Conservation (phyloP, 2,888 invertebrate genomes). For the Mimachlamys varia region DNA sequence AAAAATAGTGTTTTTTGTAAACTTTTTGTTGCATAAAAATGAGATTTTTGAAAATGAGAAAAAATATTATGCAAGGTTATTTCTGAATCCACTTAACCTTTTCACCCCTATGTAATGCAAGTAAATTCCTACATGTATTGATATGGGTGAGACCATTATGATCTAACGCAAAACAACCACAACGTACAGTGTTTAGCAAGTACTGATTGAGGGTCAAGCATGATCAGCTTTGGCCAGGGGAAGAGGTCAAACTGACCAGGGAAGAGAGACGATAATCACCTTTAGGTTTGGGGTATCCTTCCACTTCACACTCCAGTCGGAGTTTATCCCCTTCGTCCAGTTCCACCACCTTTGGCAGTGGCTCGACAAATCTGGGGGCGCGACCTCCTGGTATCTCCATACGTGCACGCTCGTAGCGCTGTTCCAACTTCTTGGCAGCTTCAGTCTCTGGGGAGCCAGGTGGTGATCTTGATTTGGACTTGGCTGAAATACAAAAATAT, state of each 20-base stretch:
- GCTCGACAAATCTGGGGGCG: conserved; percentile 72
- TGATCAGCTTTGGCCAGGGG: too few species aligned
- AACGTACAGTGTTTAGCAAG: too few species aligned
- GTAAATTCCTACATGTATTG: too few species aligned
- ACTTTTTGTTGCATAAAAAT: too few species aligned
- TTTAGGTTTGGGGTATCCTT: conserved; percentile 76
- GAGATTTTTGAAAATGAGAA: too few species aligned
- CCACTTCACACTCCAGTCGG: conserved; percentile 74
- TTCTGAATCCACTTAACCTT: too few species aligned
- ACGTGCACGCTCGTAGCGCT: conserved; percentile 50
- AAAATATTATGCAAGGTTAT: too few species aligned
- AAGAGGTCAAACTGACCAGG: neutral
- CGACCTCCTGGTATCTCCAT: conserved; percentile 62
- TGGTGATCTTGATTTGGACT: conserved; percentile 59
- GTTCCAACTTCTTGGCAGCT: conserved; percentile 46
- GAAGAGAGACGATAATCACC: conserved; percentile 63
- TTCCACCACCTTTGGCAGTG: conserved; percentile 74
- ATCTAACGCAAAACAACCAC: too few species aligned
- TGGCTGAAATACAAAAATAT: conserved; percentile 49
- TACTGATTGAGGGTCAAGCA: too few species aligned
- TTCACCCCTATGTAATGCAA: too few species aligned
- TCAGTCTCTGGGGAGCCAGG: conserved; percentile 53
- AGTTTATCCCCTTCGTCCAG: conserved; percentile 77
- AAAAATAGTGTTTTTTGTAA: too few species aligned
- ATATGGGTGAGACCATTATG: too few species aligned